These are phyloP conservation scores for Hydrocynus forskahlii DNA, from an alignment of 2,797 vertebrate genomes.

Conservation along the genomic window DNA sequence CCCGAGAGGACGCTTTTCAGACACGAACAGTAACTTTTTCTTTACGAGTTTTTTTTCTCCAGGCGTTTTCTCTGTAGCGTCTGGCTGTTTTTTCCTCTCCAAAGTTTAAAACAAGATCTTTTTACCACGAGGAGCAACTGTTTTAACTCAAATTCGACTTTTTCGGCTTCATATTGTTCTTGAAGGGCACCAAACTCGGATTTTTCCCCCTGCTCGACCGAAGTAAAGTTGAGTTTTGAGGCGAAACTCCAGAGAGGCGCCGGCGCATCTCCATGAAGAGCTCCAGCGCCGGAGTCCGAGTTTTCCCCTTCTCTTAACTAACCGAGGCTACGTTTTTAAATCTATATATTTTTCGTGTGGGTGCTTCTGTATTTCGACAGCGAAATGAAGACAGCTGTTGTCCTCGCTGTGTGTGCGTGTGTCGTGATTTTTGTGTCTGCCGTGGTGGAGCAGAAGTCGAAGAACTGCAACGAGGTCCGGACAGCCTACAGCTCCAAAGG, in stretches of 20 bases:
- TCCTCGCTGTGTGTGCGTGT: conserved; percentile 74
- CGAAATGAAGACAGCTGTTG: conserved; percentile 73
- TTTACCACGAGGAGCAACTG: neutral
- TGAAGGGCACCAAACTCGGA: conserved; percentile 9
- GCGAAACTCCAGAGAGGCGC: conserved; percentile 40
- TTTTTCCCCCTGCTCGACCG: conserved; percentile 18
- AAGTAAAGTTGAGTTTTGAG: conserved; percentile 14
- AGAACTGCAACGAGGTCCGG: conserved; percentile 91
- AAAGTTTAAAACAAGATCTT: conserved; percentile 1
- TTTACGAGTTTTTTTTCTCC: neutral
- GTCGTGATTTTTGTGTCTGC: conserved; percentile 70
- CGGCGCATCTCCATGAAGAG: conserved; percentile 74
- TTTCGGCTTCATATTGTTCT: no score
- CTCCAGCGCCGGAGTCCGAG: conserved; percentile 65
- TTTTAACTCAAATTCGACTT: neutral
- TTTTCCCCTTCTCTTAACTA: conserved; percentile 49
- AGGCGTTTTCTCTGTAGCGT: neutral
- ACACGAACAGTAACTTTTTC: neutral
- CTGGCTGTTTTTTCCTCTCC: conserved; percentile 27
- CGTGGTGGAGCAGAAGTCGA: conserved; percentile 82
- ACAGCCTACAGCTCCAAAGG: conserved; percentile 89
- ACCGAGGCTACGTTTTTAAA: conserved; percentile 41
- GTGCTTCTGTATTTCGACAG: neutral
- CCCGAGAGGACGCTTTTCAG: neutral
- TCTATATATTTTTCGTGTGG: neutral